Conservation (phyloP, 2,888 invertebrate species). For the Agrotis ipsilon region DNA sequence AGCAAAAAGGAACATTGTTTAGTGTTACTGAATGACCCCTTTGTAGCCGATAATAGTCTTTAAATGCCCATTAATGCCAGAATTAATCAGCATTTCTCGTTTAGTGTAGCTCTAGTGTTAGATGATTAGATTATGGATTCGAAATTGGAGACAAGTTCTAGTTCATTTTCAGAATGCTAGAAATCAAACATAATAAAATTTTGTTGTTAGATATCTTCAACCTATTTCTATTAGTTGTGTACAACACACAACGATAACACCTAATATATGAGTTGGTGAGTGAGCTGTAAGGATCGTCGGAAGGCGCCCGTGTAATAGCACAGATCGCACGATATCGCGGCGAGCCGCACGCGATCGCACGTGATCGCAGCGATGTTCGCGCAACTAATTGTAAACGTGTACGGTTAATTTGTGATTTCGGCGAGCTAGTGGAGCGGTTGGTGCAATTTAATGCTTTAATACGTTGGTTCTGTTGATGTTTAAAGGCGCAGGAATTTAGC, state of each 20-base stretch:
- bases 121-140: too few relatives aligned
- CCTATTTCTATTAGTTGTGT: slow-evolving; percentile 42
- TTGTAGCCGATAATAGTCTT: too few relatives aligned
- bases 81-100: too few relatives aligned
- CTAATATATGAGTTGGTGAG: slow-evolving; percentile 68
- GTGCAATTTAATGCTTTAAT: slow-evolving; percentile 46
- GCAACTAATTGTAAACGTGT: slow-evolving; percentile 56
- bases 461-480: slow-evolving; percentile 31
- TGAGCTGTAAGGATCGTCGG: slow-evolving; percentile 70
- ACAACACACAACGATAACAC: slow-evolving; percentile 47
- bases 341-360: slow-evolving; percentile 63
- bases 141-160: neutral
- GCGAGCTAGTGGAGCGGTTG: slow-evolving; percentile 29
- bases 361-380: slow-evolving; percentile 31
- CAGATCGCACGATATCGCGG: slow-evolving; percentile 68
- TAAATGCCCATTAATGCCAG: too few relatives aligned
- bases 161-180: neutral
- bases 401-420: slow-evolving; percentile 59
- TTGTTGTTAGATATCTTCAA: neutral
- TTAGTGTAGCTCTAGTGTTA: too few relatives aligned
- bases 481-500: neutral
- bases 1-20: neutral
- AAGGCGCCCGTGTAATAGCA: slow-evolving; percentile 69
- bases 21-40: too few relatives aligned
- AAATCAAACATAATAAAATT: neutral